These are phyloP conservation scores for Cyprinodon tularosa DNA, from an alignment of 2,113 vertebrate genomes.

Conservation along the genomic window DNA sequence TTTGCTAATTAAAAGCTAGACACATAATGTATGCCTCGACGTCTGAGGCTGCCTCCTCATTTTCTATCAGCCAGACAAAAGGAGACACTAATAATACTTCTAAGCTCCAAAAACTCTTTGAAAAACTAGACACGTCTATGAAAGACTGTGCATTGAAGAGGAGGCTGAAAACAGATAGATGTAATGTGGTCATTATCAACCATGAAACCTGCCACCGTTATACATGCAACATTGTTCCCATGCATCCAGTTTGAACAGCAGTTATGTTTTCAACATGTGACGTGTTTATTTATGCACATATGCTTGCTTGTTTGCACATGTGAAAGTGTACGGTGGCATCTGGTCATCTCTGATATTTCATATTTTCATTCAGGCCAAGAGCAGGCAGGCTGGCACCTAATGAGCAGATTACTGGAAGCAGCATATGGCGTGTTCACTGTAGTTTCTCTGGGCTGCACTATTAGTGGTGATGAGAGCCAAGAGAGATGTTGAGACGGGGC, in stretches of 20 bases:
- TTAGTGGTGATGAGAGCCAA: constrained; percentile 54
- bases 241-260: neutral
- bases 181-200: neutral
- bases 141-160: neutral
- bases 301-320: constrained; percentile 15
- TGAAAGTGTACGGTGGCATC: constrained; percentile 41
- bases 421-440: constrained; percentile 71
- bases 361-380: constrained; percentile 55
- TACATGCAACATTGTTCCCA: neutral
- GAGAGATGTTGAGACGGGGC: constrained; percentile 31
- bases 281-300: constrained; percentile 5
- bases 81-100: neutral
- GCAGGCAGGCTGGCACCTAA: constrained; percentile 69
- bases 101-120: neutral
- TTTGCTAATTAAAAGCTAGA: neutral
- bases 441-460: constrained; percentile 63
- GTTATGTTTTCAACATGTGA: constrained; percentile 1
- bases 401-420: constrained; percentile 65
- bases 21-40: neutral
- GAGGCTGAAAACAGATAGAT: neutral
- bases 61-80: neutral
- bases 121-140: neutral
- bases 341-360: constrained; percentile 53
- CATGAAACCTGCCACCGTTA: neutral
- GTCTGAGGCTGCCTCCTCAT: neutral